Conservation (phyloP, 2,113 vertebrate species). For the Thymallus thymallus region DNA sequence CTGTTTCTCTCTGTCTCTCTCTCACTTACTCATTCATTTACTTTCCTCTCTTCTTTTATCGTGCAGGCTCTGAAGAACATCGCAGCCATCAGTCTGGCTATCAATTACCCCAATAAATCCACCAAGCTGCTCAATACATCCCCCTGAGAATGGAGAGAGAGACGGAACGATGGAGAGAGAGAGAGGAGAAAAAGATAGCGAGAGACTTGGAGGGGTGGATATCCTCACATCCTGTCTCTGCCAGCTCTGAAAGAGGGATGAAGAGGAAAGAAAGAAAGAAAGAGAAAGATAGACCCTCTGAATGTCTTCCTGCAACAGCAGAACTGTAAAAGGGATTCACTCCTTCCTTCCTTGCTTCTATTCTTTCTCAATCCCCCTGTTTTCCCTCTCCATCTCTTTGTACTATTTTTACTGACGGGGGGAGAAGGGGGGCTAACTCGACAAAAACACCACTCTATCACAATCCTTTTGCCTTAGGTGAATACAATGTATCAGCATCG, state of each 20-base stretch:
- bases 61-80: slow-evolving; percentile 94
- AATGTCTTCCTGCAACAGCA: slow-evolving; percentile 42
- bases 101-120: slow-evolving; percentile 97
- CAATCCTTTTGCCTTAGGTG: slow-evolving; percentile 64
- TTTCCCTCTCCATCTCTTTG: not conserved
- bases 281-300: slow-evolving; percentile 6
- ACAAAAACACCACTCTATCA: slow-evolving; percentile 46
- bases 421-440: slow-evolving; percentile 2
- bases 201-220: slow-evolving; percentile 14
- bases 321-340: slow-evolving; percentile 30
- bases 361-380: not conserved
- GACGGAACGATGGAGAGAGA: slow-evolving; percentile 4
- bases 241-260: slow-evolving; percentile 11
- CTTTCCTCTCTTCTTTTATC: slow-evolving; percentile 27
- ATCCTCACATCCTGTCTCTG: slow-evolving; percentile 40
- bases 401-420: not conserved
- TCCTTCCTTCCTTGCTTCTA: not conserved
- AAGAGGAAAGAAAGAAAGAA: slow-evolving; percentile 7
- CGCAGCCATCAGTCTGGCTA: slow-evolving; percentile 96
- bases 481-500: slow-evolving; percentile 51
- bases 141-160: slow-evolving; percentile 58
- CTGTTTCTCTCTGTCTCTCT: not conserved
- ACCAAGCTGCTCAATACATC: slow-evolving; percentile 86
- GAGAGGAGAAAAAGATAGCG: slow-evolving; percentile 1
- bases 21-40: slow-evolving; percentile 13